Evolutionary conservation across 2,113 vertebrate species (phyloP).

Genomic region (Himantopus leucocephalus): DNA sequence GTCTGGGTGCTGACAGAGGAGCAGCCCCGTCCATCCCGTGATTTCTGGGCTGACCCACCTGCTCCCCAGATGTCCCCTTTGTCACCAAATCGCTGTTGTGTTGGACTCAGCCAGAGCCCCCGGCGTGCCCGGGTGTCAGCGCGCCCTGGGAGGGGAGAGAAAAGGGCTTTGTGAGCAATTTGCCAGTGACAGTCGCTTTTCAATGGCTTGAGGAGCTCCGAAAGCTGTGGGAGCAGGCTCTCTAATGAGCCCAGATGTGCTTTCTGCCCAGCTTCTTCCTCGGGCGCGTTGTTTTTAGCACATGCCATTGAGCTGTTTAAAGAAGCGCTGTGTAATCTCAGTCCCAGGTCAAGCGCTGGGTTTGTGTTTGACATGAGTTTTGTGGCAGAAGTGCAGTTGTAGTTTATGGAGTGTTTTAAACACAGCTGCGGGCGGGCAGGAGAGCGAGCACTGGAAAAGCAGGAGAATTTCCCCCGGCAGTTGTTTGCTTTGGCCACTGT

Average conservation of each 20-base stretch:
- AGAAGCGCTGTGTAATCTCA: neutral
- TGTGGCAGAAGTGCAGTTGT: neutral
- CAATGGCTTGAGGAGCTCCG: neutral
- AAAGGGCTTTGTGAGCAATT: neutral
- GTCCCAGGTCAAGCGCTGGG: neutral
- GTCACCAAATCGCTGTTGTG: neutral
- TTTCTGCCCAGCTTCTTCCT: neutral
- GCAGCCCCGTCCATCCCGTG: neutral
- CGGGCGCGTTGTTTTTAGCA: neutral
- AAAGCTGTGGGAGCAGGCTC: neutral
- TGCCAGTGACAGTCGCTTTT: rapidly evolving
- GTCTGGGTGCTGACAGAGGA: rapidly evolving
- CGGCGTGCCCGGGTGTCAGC: rapidly evolving
- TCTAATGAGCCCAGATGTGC: neutral
- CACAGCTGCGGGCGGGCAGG: neutral
- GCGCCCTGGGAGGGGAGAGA: neutral
- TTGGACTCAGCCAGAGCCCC: neutral
- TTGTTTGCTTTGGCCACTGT: conserved; percentile 49
- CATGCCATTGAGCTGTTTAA: neutral
- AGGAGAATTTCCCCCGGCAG: neutral
- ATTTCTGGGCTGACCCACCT: neutral
- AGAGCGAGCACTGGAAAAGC: neutral
- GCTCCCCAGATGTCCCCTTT: neutral
- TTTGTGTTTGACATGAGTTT: neutral
- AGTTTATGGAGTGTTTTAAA: neutral